Conservation (phyloP, 1,140 invertebrate species). For the Hypsibius dujardini region DNA sequence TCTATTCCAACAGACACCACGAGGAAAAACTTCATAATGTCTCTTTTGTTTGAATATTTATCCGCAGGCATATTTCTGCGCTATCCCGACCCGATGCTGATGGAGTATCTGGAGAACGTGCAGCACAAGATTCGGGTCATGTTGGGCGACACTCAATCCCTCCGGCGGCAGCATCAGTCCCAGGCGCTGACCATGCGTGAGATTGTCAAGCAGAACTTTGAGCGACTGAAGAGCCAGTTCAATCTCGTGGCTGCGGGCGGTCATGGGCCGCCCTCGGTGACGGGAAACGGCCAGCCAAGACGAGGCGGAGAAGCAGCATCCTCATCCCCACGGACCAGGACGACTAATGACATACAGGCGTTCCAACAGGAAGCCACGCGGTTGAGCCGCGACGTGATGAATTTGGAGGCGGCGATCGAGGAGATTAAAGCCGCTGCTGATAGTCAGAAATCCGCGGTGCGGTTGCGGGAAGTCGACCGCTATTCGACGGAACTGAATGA, state of each 20-base stretch:
- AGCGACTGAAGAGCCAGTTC: constrained; percentile 30
- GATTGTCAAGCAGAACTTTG: constrained; percentile 62
- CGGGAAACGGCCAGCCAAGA: neutral
- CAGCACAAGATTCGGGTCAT: constrained; percentile 8
- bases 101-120: constrained; percentile 10
- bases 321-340: neutral
- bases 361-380: constrained; percentile 1
- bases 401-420: constrained; percentile 74
- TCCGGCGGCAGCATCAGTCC: constrained; percentile 68
- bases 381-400: neutral
- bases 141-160: constrained; percentile 29
- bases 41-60: too few species aligned
- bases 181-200: constrained; percentile 75
- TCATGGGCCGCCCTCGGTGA: neutral
- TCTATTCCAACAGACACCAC: too few species aligned
- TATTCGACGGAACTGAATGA: neutral
- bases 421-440: constrained; percentile 82
- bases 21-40: too few species aligned
- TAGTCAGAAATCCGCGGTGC: constrained; percentile 76
- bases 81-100: constrained; percentile 12
- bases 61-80: constrained; percentile 4
- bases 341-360: neutral
- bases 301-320: neutral
- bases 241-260: constrained; percentile 13
- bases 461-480: constrained; percentile 86